phyloP scores from a whole-genome alignment of 64 coral and sea anemone species.

The Orbicella faveolata region DNA sequence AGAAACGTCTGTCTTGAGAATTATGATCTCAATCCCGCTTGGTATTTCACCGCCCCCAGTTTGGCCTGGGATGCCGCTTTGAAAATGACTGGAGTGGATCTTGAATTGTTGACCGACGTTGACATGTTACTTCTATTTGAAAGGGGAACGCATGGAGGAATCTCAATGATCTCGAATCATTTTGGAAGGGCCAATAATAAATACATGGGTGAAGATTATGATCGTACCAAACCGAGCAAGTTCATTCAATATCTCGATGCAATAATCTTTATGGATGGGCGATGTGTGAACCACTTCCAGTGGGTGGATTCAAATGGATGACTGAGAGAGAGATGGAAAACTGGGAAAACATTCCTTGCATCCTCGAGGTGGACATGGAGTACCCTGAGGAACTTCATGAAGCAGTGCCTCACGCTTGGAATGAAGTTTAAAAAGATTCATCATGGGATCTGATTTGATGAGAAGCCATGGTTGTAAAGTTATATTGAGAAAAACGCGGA shows the following conservation, averaged over 20 bases:
- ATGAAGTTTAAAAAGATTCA: too few species aligned
- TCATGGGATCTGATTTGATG: too few species aligned
- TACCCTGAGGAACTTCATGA: constrained; percentile 10
- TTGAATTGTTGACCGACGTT: background rate
- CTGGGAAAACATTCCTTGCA: background rate
- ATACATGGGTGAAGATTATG: background rate
- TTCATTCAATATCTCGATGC: constrained; percentile 19
- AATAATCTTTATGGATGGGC: constrained; percentile 44
- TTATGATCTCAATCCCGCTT: background rate
- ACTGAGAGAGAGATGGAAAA: background rate
- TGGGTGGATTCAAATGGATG: constrained; percentile 23
- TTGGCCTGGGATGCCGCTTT: background rate
- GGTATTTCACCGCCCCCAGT: background rate
- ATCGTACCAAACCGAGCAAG: background rate
- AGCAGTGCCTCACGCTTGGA: too few species aligned
- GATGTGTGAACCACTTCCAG: constrained; percentile 14
- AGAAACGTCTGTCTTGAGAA: background rate
- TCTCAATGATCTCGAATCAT: background rate
- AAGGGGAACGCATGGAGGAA: constrained; percentile 4
- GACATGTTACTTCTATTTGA: background rate
- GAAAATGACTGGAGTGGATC: background rate
- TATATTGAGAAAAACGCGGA: background rate
- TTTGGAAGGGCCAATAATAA: background rate
- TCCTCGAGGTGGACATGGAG: constrained; percentile 40
- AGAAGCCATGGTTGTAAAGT: background rate